Percentiles rank a stretch among this genome's conserved stretches.
phyloP scores from a whole-genome alignment of 2,797 vertebrate species.

The Pelochelys cantorii region DNA sequence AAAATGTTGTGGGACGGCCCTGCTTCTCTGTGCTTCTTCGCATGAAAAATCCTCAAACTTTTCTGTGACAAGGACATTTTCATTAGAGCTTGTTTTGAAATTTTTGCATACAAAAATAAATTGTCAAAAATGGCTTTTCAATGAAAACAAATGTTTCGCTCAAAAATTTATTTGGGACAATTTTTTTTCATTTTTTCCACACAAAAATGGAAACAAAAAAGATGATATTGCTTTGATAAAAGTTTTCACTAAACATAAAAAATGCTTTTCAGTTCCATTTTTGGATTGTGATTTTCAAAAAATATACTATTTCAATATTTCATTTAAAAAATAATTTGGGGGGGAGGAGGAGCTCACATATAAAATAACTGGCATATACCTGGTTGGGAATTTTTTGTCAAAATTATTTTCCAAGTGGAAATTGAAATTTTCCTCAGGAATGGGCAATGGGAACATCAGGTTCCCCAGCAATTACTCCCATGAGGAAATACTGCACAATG shows the following conservation, averaged over 20 bases:
- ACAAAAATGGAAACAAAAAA: background rate
- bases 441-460: background rate
- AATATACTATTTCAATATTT: background rate
- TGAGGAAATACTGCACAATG: background rate
- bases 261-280: background rate
- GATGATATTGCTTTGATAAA: background rate
- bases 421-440: background rate
- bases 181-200: background rate
- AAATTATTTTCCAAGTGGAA: background rate
- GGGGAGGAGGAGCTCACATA: background rate
- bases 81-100: background rate
- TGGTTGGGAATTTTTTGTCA: background rate
- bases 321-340: background rate
- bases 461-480: background rate
- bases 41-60: background rate
- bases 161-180: background rate
- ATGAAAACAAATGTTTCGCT: background rate
- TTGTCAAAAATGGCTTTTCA: background rate
- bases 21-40: background rate
- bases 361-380: background rate
- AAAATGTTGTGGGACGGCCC: too few relatives aligned
- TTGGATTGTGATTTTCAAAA: background rate
- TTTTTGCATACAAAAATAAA: background rate
- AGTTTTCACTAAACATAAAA: background rate
- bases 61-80: background rate